Base-by-base conservation (phyloP, 2,888 invertebrate genomes). In the Plebejus anna region DNA sequence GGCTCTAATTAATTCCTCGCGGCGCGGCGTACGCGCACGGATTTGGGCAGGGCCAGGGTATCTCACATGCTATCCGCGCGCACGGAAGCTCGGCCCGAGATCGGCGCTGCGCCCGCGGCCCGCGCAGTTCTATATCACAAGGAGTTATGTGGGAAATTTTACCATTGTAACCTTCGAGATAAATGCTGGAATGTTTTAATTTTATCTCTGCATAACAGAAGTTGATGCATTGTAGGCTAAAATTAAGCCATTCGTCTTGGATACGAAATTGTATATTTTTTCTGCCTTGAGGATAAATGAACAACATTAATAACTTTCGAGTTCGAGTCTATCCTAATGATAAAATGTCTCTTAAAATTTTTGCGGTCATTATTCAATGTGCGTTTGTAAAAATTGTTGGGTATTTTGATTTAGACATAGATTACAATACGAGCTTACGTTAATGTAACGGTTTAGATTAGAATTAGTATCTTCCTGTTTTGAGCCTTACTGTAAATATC, bases 1-100 rank as follows among this genome's bases (percentile, higher is more conserved):
- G 86, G 87, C 85, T 88, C 89, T 87, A 91, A 91, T 91, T 89
- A 89, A 90, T 90, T 88, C 85, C 82, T 86, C 82, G 81, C 85
- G 83, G 83, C 77, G 78, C 77, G 78, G 76, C 79, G 77, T 77
- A 78, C 76, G 75, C 78, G 79, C 78, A 82, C 81, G 80, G 81
- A 81, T 83, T 83, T 80, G 80, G 81, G 79, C 78, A 77, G 76
- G 80, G 81, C 79, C 78, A 77, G 76, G 76, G 77, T 79, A 78
- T 79, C 76, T 77, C 55, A 66, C 77, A 70, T 78, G 78, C 75
- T 78, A 78, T 78, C 76, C 77, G 51, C 59, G 75, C 79, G 55
- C 70, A 66, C 73, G 75, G 76, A 75, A 77, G 47, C 72, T 51
- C 32, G 75, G 75, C 59, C 59, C 28, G 72, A 73, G 75, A 77